Evolutionary conservation across 2,797 vertebrate species (phyloP), one percentile per base, ranked within the genome.

Genomic region (Trematomus bernacchii): DNA sequence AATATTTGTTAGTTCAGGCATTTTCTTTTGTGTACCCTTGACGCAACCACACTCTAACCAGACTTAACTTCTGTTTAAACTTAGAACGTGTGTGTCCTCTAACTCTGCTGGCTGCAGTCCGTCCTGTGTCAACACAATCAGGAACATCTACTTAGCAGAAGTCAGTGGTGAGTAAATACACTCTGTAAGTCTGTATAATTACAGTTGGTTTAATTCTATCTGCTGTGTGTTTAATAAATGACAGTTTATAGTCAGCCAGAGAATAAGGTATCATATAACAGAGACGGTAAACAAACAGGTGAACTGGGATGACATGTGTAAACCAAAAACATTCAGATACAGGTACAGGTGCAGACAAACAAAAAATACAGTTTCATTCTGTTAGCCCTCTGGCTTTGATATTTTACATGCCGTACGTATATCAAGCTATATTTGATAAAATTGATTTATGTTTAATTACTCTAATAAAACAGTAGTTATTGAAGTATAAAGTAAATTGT

Each of bases 81-180:
- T 59, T 71, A 16, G 66, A 73, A 55, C 55, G 52, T 59, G 48
- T 64, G 55, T 59, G 42, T 71, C 37, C 57, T 75, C 64, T 42
- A 46, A 71, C 54, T 54, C 50, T 51, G 73, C 58, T 65, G 67
- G 16, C 66, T 77, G 66, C 43, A 48, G 62, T 69, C 44, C 7
- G n/a, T 71, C 71, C 71, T 60, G 67, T 27, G 42, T 80, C 64
- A 68, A 74, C 73, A 80, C 74, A 79, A 40, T 77, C 78, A 66
- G n/a, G 8, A 69, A 60, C 51, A 73, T 69, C 62, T 14, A 61
- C 48, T 59, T 33, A n/a, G 55, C 23, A 53, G 15, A 48, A 65
- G 37, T 59, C 66, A 68, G 10, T 6, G 23, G 50, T 66, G 21
- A 44, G 76, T 59, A 80, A 73, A 87, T n/a, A 76, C 52, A 4